phyloP scores from a whole-genome alignment of 2,113 vertebrate species.

The Atlantisia rogersi region DNA sequence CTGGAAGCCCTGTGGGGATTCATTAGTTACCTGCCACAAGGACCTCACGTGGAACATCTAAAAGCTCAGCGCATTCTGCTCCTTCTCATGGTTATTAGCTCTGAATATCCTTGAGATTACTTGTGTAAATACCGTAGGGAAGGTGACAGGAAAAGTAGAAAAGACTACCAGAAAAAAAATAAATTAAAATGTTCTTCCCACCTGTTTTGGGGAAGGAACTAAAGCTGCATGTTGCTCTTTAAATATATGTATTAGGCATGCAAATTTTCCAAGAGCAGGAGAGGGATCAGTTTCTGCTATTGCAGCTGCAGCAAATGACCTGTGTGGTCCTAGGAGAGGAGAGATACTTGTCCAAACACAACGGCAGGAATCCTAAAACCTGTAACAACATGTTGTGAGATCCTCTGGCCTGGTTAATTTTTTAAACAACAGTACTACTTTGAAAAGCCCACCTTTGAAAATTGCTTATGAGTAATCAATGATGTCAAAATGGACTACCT shows the following conservation, averaged over 20 bases:
- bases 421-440: background rate
- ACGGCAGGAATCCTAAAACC: background rate
- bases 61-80: background rate
- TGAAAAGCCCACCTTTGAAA: background rate
- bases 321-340: background rate
- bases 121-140: constrained; percentile 14
- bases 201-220: background rate
- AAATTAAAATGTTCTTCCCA: background rate
- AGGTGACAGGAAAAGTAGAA: constrained; percentile 15
- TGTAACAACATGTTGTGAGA: background rate
- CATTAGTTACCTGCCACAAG: background rate
- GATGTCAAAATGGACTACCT: background rate
- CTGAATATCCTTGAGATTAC: background rate
- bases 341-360: background rate
- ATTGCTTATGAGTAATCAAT: background rate
- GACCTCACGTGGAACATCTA: background rate
- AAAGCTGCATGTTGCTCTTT: constrained; percentile 12
- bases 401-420: background rate
- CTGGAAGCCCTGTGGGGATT: background rate
- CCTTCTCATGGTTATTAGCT: background rate
- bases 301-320: background rate
- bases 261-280: constrained; percentile 45
- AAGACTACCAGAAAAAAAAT: background rate
- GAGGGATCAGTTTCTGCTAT: constrained; percentile 4
- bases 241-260: constrained; percentile 19